These are phyloP conservation scores for Columba livia DNA, from an alignment of 2,113 vertebrate genomes.

Conservation along the genomic window DNA sequence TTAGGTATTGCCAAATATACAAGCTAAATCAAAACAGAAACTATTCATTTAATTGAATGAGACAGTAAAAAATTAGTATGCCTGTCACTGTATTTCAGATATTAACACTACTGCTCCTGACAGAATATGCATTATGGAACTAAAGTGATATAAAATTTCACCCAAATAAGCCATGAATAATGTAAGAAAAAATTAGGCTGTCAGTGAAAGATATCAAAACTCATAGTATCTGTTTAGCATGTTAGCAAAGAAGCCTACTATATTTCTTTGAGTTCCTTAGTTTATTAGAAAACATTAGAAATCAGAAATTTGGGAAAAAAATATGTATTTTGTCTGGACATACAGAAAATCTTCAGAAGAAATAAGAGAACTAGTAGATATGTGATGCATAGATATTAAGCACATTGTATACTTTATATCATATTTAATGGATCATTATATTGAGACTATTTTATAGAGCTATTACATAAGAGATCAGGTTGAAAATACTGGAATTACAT, in stretches of 20 bases:
- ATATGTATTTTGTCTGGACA: rapidly evolving
- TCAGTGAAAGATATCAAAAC: not conserved
- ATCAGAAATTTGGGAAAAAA: not conserved
- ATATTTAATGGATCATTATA: not conserved
- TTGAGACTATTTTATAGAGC: not conserved
- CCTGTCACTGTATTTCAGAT: not conserved
- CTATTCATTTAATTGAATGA: not conserved
- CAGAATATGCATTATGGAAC: not conserved
- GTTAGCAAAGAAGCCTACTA: not conserved
- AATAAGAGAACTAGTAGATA: not conserved
- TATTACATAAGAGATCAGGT: not conserved
- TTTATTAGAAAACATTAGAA: not conserved
- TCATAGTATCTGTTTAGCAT: not conserved
- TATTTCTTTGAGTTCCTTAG: not conserved
- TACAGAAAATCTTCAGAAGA: not conserved
- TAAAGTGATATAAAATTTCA: not conserved
- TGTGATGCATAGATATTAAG: not conserved
- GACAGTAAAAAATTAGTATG: not conserved
- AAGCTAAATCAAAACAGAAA: not conserved
- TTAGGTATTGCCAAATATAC: not conserved
- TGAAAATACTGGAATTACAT: not conserved
- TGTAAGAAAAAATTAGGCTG: not conserved
- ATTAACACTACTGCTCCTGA: not conserved
- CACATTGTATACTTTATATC: not conserved
- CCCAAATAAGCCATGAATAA: not conserved